Conservation (phyloP, 1,140 invertebrate species). For the Geopemphigus sp. region DNA sequence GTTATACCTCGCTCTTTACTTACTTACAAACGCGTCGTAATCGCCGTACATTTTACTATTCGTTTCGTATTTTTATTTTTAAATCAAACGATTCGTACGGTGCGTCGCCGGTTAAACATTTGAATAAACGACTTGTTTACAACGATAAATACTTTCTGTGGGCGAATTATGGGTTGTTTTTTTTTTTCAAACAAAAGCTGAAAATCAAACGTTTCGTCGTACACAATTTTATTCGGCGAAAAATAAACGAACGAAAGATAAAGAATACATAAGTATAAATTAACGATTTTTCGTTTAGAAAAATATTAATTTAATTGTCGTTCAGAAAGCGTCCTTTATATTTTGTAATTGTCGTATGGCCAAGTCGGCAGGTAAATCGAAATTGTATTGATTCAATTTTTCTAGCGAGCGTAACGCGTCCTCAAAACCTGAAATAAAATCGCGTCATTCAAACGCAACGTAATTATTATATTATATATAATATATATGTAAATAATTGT, state of each 20-base stretch:
- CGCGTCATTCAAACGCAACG: too few species aligned
- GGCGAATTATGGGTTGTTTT: too few species aligned
- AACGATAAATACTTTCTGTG: too few species aligned
- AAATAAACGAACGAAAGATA: conserved; percentile 10
- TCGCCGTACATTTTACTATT: too few species aligned
- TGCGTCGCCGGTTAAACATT: too few species aligned
- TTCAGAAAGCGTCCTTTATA: conserved; percentile 93
- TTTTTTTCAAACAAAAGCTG: neutral
- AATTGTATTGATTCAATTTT: conserved; percentile 78
- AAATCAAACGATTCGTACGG: too few species aligned
- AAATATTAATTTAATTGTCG: conserved; percentile 7
- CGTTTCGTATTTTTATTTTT: too few species aligned
- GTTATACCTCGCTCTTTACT: too few species aligned
- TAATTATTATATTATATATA: too few species aligned
- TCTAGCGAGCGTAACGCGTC: conserved; percentile 90
- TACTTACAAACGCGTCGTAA: too few species aligned
- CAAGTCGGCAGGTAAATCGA: conserved; percentile 91
- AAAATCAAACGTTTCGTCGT: neutral
- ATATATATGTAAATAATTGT: too few species aligned
- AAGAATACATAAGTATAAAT: conserved; percentile 16
- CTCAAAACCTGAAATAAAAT: conserved; percentile 75
- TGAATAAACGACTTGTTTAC: too few species aligned
- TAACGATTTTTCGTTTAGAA: neutral
- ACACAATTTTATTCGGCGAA: conserved; percentile 3
- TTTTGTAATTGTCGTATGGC: conserved; percentile 95